These are phyloP conservation scores for Eupithecia insigniata DNA, from an alignment of 2,888 invertebrate species.

Conservation along the genomic window DNA sequence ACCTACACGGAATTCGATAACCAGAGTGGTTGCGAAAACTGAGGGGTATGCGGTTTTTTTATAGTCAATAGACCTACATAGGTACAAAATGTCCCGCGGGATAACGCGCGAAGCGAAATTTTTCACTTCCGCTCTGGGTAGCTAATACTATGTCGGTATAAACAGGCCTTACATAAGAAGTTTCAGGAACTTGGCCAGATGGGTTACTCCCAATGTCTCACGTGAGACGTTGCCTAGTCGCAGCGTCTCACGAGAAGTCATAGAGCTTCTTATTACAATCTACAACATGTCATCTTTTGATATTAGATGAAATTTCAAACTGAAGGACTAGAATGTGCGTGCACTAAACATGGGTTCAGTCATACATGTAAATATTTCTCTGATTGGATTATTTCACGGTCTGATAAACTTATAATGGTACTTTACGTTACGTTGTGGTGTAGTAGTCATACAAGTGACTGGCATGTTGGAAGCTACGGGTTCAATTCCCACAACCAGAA, in stretches of 20 bases:
- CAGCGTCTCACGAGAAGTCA: too few relatives aligned
- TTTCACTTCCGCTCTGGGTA: not conserved
- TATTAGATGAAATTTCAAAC: constrained; percentile 5
- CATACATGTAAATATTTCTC: not conserved
- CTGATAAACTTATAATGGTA: not conserved
- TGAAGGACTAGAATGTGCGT: not conserved
- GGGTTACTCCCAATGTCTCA: too few relatives aligned
- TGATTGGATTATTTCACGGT: constrained; percentile 10
- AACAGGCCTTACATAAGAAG: not conserved
- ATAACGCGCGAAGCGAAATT: not conserved
- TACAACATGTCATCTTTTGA: too few relatives aligned
- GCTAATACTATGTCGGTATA: not conserved
- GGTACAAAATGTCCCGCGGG: not conserved
- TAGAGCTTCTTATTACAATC: too few relatives aligned
- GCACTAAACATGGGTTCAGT: not conserved
- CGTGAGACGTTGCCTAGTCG: too few relatives aligned
- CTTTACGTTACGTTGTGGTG: not conserved
- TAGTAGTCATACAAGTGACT: not conserved
- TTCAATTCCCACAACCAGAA: not conserved
- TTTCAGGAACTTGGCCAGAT: constrained; percentile 4
- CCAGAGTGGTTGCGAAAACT: too few relatives aligned
- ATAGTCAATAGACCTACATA: too few relatives aligned
- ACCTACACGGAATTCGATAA: too few relatives aligned
- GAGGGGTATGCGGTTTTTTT: too few relatives aligned
- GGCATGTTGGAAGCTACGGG: not conserved